A percentile compares a stretch with the other conserved stretches of the same genome.
Evolutionary conservation across 2,113 vertebrate species (phyloP).

Genomic region (Platichthys flesus): DNA sequence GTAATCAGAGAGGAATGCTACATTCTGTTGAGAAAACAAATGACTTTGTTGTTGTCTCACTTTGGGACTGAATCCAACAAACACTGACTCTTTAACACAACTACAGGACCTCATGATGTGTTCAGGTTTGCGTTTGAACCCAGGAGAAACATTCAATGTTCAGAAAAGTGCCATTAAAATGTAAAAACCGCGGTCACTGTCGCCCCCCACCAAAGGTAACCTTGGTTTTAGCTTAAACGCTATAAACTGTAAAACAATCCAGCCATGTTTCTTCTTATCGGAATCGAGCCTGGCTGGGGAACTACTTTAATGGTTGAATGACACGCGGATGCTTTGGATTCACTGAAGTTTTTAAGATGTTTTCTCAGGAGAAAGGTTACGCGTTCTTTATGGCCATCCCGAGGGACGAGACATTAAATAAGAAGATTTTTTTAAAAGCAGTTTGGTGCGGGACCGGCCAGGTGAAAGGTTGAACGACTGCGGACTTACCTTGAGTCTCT

Average conservation of each 20-base stretch:
- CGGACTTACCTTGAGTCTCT: slow-evolving; percentile 55
- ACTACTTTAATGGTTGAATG: background rate
- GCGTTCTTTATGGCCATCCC: too few relatives aligned
- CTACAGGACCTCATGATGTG: background rate
- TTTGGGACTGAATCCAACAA: background rate
- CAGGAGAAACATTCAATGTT: background rate
- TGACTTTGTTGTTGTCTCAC: slow-evolving; percentile 1
- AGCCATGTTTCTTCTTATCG: background rate
- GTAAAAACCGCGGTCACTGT: background rate
- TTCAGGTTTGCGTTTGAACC: background rate
- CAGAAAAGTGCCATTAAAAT: background rate
- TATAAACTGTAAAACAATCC: background rate
- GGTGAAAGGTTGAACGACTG: background rate
- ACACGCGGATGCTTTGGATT: background rate
- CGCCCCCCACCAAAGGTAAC: too few relatives aligned
- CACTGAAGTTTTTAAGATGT: background rate
- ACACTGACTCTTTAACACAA: background rate
- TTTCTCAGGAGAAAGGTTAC: too few relatives aligned
- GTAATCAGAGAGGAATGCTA: slow-evolving; percentile 11
- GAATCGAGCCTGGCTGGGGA: background rate
- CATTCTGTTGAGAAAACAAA: background rate
- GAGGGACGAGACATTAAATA: background rate
- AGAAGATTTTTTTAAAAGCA: background rate
- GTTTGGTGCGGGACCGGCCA: background rate
- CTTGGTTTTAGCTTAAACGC: background rate